Conservation (phyloP, 2,888 invertebrate species). For the Tillus elongatus region DNA sequence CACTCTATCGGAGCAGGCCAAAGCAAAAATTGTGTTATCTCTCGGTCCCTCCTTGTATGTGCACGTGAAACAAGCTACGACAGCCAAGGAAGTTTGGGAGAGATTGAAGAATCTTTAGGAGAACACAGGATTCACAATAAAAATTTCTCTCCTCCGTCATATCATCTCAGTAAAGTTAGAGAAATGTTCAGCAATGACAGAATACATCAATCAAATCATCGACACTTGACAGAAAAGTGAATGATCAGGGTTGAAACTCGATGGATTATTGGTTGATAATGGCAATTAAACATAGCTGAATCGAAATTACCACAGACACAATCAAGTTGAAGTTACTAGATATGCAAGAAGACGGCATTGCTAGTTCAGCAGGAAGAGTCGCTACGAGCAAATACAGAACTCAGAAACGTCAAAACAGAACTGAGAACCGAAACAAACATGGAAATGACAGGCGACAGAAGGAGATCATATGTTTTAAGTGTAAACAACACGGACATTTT, state of each 20-base stretch:
- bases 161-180: conserved; percentile 10
- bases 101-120: no score
- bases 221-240: conserved; percentile 8
- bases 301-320: conserved; percentile 7
- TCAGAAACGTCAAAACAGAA: no score
- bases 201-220: conserved; percentile 12
- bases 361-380: no score
- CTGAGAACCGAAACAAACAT: no score
- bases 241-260: conserved; percentile 10
- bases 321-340: conserved; percentile 8
- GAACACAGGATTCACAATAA: conserved; percentile 12
- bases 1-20: not conserved
- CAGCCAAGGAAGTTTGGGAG: conserved; percentile 38
- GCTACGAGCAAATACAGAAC: no score
- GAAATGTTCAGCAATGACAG: conserved; percentile 11
- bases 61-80: conserved; percentile 10
- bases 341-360: conserved; percentile 1
- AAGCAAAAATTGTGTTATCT: not conserved
- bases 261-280: conserved; percentile 18
- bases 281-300: conserved; percentile 23
- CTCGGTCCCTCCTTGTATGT: not conserved
- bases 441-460: not conserved
- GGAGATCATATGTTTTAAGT: not conserved
- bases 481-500: not conserved
- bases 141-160: conserved; percentile 11